Conservation (phyloP, 2,888 invertebrate species). For the Yponomeuta cagnagella region DNA sequence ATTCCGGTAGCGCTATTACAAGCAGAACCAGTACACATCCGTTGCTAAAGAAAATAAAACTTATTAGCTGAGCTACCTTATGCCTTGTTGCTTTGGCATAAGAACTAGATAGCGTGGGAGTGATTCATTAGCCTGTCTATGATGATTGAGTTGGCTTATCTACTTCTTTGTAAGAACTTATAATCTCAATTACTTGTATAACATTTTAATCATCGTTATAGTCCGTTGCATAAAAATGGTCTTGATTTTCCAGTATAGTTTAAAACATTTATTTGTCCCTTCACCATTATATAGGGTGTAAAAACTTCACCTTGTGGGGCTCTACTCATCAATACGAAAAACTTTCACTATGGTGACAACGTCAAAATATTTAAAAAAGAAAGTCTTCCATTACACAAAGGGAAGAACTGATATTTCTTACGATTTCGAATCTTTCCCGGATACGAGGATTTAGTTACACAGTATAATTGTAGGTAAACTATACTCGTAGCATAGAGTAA, state of each 20-base stretch:
- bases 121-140: not conserved
- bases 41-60: not conserved
- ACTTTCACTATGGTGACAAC: too few species aligned
- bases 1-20: conserved; percentile 13
- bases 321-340: too few species aligned
- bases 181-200: too few species aligned
- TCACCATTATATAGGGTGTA: not conserved
- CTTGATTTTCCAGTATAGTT: not conserved
- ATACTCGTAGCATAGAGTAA: too few species aligned
- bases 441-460: too few species aligned
- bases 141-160: not conserved
- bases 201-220: not conserved
- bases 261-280: not conserved
- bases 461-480: too few species aligned
- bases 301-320: too few species aligned
- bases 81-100: not conserved
- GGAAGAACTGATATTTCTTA: too few species aligned
- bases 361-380: too few species aligned
- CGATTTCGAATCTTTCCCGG: too few species aligned
- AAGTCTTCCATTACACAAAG: too few species aligned
- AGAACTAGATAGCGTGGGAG: not conserved
- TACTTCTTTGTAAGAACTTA: too few species aligned
- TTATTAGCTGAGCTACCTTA: not conserved
- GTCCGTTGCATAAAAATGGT: not conserved
- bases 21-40: conserved; percentile 8